Percentiles rank a stretch among this genome's conserved stretches.
phyloP scores from a whole-genome alignment of 2,113 vertebrate genomes.

The Neotragus moschatus region DNA sequence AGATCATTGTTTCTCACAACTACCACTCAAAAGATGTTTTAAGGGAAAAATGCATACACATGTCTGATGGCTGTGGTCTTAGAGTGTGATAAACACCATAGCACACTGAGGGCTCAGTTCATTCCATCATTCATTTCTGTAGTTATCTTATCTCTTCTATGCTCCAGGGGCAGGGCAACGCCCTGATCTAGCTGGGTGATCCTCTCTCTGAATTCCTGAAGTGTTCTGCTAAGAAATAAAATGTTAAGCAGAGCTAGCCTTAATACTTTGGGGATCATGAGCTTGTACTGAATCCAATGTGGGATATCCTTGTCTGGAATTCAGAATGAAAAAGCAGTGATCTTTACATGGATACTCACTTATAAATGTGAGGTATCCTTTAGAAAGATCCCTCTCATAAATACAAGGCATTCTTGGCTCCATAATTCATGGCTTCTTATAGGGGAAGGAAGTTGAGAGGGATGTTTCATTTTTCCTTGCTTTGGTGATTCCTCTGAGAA shows the following conservation, averaged over 20 bases:
- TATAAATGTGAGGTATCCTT: constrained; percentile 50
- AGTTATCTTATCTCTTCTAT: constrained; percentile 64
- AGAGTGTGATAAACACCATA: constrained; percentile 65
- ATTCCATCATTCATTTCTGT: constrained; percentile 57
- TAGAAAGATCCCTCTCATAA: constrained; percentile 40
- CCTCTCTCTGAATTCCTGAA: constrained; percentile 68
- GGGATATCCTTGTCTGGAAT: constrained; percentile 60
- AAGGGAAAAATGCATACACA: constrained; percentile 71
- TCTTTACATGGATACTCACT: constrained; percentile 44
- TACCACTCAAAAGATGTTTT: constrained; percentile 76
- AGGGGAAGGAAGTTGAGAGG: neutral
- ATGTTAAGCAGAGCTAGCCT: constrained; percentile 59
- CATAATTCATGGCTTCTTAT: constrained; percentile 58
- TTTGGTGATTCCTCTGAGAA: constrained; percentile 69
- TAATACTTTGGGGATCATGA: constrained; percentile 63
- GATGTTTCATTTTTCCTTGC: constrained; percentile 69
- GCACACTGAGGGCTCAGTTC: constrained; percentile 25
- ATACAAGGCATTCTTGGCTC: constrained; percentile 31
- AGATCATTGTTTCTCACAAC: constrained; percentile 85
- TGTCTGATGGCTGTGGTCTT: constrained; percentile 71
- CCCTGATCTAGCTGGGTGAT: constrained; percentile 70
- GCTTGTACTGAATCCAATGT: constrained; percentile 50
- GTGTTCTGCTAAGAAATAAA: constrained; percentile 65
- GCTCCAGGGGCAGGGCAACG: constrained; percentile 49
- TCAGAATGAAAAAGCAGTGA: constrained; percentile 46